Evolutionary conservation across 2,888 invertebrate genomes (phyloP), one percentile per base, ranked within the genome.

Genomic region (Hydriomena furcata): DNA sequence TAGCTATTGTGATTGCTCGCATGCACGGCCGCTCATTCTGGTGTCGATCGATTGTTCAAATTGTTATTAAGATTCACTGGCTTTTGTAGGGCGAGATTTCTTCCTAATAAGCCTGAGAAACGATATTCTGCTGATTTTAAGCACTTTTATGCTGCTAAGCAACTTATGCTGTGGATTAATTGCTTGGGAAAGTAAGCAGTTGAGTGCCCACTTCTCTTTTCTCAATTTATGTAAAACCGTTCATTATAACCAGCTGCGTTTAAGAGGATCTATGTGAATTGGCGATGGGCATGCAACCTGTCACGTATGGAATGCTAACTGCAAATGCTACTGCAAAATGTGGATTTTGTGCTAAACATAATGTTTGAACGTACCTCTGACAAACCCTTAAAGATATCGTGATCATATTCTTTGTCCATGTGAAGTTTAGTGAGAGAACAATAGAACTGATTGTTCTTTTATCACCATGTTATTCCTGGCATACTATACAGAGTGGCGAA

Each of bases 21-120:
- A 60, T 73, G 77, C 76, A 70, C 70, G 67, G 68, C 53, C 73
- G 73, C 66, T 61, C 65, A 58, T 58, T 57, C 65, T 71, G 64
- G 67, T 70, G 79, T 76, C 71, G 67, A 68, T 61, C 71, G 66
- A 68, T 73, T 58, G 54, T 61, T 56, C 55, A 25, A 40, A 50
- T 40, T 57, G 52, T 71, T 69, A 71, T 76, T 70, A 71, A 76
- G 65, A 72, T 71, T 74, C 65, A 67, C 60, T 67, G 71, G 71
- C 63, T 70, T 71, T 70, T 72, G 42, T 63, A 75, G 70, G 63
- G 70, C 60, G 58, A 53, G 63, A 66, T 64, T 66, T 65, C 65
- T 63, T 56, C 53, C 64, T 78, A 79, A 78, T 73, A 69, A 67
- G 67, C 76, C 73, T 80, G 80, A 78, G 80, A 80, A 80, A 68